Conservation (phyloP, 2,888 invertebrate species). For the Zonitis immaculata region DNA sequence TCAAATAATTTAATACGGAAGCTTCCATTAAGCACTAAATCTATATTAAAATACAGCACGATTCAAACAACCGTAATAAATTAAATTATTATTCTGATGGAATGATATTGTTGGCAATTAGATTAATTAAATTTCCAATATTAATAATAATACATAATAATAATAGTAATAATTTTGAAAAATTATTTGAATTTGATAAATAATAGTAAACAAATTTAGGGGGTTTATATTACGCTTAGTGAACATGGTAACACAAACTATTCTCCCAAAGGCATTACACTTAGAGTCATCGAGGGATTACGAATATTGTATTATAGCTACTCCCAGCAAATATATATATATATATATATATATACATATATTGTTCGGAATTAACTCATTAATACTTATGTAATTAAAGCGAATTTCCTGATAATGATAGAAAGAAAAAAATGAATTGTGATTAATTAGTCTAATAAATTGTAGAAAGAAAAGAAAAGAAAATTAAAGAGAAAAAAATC, state of each 20-base stretch:
- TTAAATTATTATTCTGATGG: slow-evolving; percentile 14
- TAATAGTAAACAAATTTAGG: slow-evolving; percentile 29
- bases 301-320: slow-evolving; percentile 37
- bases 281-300: slow-evolving; percentile 37
- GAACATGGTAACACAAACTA: slow-evolving; percentile 38
- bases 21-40: slow-evolving; percentile 15
- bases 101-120: slow-evolving; percentile 10
- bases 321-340: slow-evolving; percentile 13
- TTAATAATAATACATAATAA: too few species aligned
- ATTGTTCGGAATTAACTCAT: too few species aligned
- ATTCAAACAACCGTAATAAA: slow-evolving; percentile 10
- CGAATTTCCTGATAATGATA: too few species aligned
- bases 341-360: too few species aligned
- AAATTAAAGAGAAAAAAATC: too few species aligned
- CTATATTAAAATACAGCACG: slow-evolving; percentile 19
- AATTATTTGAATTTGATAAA: background rate
- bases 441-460: too few species aligned
- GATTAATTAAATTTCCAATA: too few species aligned
- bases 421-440: too few species aligned
- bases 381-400: too few species aligned
- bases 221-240: slow-evolving; percentile 38
- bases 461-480: too few species aligned
- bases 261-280: slow-evolving; percentile 33
- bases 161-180: background rate
- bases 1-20: slow-evolving; percentile 18